Evolutionary conservation across 1,140 invertebrate genomes (phyloP), one percentile per base, ranked within the genome.

Genomic region (Drosophila ananassae): DNA sequence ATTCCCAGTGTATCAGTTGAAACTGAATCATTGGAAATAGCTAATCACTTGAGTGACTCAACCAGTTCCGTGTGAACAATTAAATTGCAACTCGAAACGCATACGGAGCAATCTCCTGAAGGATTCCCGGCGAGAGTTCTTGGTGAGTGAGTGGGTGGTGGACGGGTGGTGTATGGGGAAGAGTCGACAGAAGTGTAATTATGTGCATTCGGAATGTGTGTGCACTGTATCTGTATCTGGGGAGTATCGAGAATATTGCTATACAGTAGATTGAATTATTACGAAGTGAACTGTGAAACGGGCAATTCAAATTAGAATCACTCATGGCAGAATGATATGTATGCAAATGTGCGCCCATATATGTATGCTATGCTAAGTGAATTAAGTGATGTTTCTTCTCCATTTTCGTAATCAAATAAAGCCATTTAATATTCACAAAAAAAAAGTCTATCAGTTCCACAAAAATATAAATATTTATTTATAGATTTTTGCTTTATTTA

Each of bases 251-350:
- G 51, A 37, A 24, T 44, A 22, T 32, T 13, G 25, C 32, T 48
- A 52, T 21, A 69, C 63, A 69, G 62, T 69, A 69, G 67, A 69
- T 69, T 69, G 67, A 69, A 69, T 69, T 69, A 69, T 69, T 69
- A 67, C 32, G 44, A 69, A 69, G 51, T 69, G 67, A 69, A 69
- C 64, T 69, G 67, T 69, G 53, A 69, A 69, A 57, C 67, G 67
- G 67, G 66, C 67, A 69, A 69, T 57, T 69, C 67, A 69, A 69
- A 69, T 69, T 69, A 39, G 67, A 56, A 69, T 69, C 39, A 69
- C 51, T 68, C 66, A 57, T 25, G 51, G 63, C 63, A 64, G 59
- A 63, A 24, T 41, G 51, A 69, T 69, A 69, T 56, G 51, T 69
- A 67, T 56, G 63, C 63, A 69, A 68, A 68, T 67, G 62, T 13